These are phyloP conservation scores for Phania funesta DNA, from an alignment of 2,888 invertebrate species.

Conservation along the genomic window DNA sequence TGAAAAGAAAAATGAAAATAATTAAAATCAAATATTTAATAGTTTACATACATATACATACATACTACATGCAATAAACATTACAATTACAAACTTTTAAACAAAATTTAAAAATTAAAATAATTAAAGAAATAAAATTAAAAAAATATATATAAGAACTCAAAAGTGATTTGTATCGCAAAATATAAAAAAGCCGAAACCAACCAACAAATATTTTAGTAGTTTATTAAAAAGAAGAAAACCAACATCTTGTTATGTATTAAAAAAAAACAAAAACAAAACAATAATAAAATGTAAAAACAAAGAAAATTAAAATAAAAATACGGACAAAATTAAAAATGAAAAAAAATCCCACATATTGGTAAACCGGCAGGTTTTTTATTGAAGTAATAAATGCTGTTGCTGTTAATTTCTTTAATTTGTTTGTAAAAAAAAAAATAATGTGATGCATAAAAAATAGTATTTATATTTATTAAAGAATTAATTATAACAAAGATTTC, in stretches of 20 bases:
- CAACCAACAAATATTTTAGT: slow-evolving; percentile 63
- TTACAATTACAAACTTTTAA: slow-evolving; percentile 51
- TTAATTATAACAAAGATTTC: slow-evolving; percentile 20
- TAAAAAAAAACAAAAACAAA: slow-evolving; percentile 50
- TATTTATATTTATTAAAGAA: slow-evolving; percentile 32
- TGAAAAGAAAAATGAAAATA: background rate
- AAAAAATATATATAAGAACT: slow-evolving; percentile 40
- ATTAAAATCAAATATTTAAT: slow-evolving; percentile 36
- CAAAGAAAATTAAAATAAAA: slow-evolving; percentile 5
- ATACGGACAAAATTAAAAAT: slow-evolving; percentile 17
- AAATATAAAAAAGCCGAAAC: slow-evolving; percentile 20
- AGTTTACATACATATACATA: slow-evolving; percentile 55
- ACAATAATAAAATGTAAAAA: slow-evolving; percentile 56
- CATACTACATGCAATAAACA: slow-evolving; percentile 57
- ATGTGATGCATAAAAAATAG: slow-evolving; percentile 51
- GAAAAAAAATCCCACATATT: slow-evolving; percentile 48
- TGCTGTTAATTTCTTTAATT: slow-evolving; percentile 19
- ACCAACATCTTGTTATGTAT: slow-evolving; percentile 59
- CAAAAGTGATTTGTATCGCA: slow-evolving; percentile 62
- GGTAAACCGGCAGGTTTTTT: slow-evolving; percentile 20
- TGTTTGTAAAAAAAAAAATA: slow-evolving; percentile 32
- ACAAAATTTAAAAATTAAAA: background rate
- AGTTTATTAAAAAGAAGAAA: slow-evolving; percentile 61
- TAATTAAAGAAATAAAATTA: background rate
- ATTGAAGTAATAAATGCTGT: slow-evolving; percentile 15